Evolutionary conservation across 1,140 invertebrate species (phyloP).

Genomic region (Monochamus saltuarius): DNA sequence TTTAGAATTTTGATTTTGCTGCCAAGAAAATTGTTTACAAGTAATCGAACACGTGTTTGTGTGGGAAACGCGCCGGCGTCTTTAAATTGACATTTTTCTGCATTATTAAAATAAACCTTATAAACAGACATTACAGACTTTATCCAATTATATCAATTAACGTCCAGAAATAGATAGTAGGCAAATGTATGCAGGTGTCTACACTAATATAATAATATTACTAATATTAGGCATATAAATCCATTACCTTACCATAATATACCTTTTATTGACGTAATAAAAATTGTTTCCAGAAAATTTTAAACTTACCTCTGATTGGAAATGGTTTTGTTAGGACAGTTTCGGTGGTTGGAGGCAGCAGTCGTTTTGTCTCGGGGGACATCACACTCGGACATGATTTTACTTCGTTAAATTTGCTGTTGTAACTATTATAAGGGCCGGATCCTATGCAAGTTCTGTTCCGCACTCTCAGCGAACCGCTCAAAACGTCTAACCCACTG

Average conservation of each 20-base stretch:
- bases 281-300: background rate
- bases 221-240: too few relatives aligned
- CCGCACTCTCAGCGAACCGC: constrained; percentile 48
- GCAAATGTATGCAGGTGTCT: too few relatives aligned
- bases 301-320: constrained; percentile 70
- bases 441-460: constrained; percentile 37
- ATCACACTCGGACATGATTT: constrained; percentile 64
- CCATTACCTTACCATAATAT: too few relatives aligned
- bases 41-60: background rate
- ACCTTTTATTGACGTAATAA: background rate
- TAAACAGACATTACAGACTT: background rate
- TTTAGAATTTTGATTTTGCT: too few relatives aligned
- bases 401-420: constrained; percentile 52
- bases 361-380: constrained; percentile 64
- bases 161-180: background rate
- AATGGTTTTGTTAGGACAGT: constrained; percentile 85
- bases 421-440: constrained; percentile 30
- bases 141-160: background rate
- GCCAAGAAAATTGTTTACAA: too few relatives aligned
- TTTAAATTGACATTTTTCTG: constrained; percentile 4
- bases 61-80: background rate
- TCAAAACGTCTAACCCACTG: constrained; percentile 45
- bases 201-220: too few relatives aligned
- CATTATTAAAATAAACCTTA: background rate
- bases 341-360: constrained; percentile 71